phyloP scores from a whole-genome alignment of 1,140 invertebrate species.

The Drosophila littoralis region DNA sequence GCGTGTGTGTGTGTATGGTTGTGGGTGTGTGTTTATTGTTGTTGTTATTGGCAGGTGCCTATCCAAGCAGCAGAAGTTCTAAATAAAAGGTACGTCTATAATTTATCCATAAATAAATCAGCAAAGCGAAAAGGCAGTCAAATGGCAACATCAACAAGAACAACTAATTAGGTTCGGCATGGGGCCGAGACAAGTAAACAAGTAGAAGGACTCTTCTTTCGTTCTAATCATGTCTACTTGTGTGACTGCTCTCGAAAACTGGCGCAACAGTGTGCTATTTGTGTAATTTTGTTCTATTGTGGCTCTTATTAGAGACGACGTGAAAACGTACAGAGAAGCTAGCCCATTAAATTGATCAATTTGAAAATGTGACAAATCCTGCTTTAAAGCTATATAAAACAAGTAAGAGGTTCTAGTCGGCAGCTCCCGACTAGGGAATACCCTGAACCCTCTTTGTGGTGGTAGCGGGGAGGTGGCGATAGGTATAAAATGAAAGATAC shows the following conservation, averaged over 20 bases:
- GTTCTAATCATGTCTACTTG: conserved; percentile 17
- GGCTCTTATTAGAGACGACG: no score
- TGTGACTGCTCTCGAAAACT: neutral
- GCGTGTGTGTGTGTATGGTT: conserved; percentile 5
- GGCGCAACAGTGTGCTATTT: conserved; percentile 2
- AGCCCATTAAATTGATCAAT: no score
- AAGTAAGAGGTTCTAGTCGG: no score
- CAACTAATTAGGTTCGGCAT: conserved; percentile 29
- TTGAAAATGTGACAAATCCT: no score
- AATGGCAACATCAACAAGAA: conserved; percentile 56
- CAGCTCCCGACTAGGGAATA: no score
- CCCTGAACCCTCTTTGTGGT: no score
- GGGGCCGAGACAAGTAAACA: conserved; percentile 19
- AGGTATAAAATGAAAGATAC: no score
- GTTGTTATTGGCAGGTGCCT: conserved; percentile 12
- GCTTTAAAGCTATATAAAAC: no score
- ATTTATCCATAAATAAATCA: conserved; percentile 70
- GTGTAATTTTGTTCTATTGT: neutral
- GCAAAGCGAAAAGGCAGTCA: conserved; percentile 48
- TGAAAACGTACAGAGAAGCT: no score
- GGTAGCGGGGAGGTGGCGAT: no score
- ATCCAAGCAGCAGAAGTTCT: conserved; percentile 20
- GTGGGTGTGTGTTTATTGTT: neutral
- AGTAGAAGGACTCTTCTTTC: conserved; percentile 5
- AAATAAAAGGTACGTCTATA: conserved; percentile 67